Percentiles rank a stretch among this genome's conserved stretches.
phyloP scores from a whole-genome alignment of 2,113 vertebrate species.

The Pelecanus crispus region DNA sequence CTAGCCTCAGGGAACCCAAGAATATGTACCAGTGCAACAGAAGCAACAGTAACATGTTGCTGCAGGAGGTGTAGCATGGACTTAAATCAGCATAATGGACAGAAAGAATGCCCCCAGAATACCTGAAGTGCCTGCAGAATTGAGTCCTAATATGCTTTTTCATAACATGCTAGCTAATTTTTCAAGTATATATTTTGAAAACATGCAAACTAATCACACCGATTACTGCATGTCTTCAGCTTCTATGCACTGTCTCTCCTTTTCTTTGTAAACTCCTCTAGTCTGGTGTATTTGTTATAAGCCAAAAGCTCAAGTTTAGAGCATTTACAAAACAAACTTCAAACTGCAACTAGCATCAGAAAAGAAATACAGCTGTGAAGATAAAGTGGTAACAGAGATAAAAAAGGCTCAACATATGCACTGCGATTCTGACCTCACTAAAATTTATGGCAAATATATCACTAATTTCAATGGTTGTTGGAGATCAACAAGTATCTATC shows the following conservation, averaged over 20 bases:
- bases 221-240: neutral
- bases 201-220: neutral
- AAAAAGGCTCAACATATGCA: neutral
- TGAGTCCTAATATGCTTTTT: neutral
- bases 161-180: neutral
- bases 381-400: neutral
- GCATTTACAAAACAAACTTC: neutral
- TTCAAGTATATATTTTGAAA: neutral
- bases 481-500: neutral
- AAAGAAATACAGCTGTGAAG: neutral
- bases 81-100: neutral
- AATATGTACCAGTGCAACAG: neutral
- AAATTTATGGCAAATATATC: neutral
- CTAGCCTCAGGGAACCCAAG: neutral
- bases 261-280: neutral
- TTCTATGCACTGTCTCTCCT: neutral
- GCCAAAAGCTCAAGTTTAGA: neutral
- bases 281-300: neutral
- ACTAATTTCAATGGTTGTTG: neutral
- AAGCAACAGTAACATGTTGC: neutral
- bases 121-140: neutral
- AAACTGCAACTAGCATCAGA: neutral
- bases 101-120: neutral
- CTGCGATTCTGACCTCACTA: neutral
- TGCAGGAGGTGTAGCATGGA: neutral